phyloP scores from a whole-genome alignment of 2,113 vertebrate genomes.

The Aythya baeri region DNA sequence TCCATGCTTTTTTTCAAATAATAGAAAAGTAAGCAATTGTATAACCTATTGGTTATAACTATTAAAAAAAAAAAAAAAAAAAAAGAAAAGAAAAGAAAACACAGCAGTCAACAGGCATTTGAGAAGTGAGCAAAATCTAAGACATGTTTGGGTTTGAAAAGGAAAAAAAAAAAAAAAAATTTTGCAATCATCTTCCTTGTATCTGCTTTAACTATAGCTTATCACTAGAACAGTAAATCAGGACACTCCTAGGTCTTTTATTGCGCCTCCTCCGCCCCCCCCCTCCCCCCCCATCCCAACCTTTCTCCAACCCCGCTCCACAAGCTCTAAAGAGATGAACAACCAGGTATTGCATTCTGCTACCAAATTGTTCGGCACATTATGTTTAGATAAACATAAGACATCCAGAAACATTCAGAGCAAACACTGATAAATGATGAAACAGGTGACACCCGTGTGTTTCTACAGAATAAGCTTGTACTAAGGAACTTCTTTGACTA shows the following conservation, averaged over 20 bases:
- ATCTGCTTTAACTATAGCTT: not conserved
- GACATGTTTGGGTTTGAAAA: not conserved
- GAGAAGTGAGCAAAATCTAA: not conserved
- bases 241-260: not conserved
- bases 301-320: not conserved
- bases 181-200: fast-evolving
- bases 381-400: not conserved
- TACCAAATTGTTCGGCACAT: not conserved
- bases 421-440: not conserved
- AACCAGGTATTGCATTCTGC: not conserved
- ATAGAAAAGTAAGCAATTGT: not conserved
- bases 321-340: fast-evolving
- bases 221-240: not conserved
- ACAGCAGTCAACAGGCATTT: not conserved
- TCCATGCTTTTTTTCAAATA: not conserved
- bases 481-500: not conserved
- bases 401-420: not conserved
- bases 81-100: too few species aligned
- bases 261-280: fast-evolving
- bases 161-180: not conserved
- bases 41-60: not conserved
- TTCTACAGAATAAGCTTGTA: not conserved
- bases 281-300: fast-evolving
- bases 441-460: not conserved
- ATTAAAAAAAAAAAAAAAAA: not conserved